Conservation (phyloP, 1,140 invertebrate genomes). For the Stegodyphus mimosarum region DNA sequence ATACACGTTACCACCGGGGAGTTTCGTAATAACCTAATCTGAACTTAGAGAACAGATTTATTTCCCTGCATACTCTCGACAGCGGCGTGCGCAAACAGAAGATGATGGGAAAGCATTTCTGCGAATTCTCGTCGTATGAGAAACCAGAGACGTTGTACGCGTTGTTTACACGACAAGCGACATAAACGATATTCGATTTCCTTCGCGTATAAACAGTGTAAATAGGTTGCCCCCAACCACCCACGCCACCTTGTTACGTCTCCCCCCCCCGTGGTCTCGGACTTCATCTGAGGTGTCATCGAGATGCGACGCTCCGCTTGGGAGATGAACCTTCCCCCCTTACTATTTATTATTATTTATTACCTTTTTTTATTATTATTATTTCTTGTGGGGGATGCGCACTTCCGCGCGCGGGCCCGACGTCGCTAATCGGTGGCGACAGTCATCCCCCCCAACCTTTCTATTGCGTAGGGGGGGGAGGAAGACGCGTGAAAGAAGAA, state of each 20-base stretch:
- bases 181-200: constrained; percentile 12
- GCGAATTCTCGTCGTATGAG: background rate
- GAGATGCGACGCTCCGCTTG: no score
- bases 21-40: no score
- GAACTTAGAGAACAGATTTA: no score
- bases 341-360: background rate
- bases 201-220: background rate
- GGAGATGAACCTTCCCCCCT: no score
- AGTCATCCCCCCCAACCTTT: background rate
- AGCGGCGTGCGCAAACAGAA: no score
- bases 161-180: constrained; percentile 33
- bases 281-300: constrained; percentile 12
- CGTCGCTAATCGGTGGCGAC: constrained; percentile 44
- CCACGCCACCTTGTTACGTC: background rate
- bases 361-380: background rate
- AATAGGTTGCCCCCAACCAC: background rate
- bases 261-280: background rate
- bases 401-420: constrained; percentile 31
- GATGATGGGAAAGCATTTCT: no score
- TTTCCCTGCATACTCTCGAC: no score
- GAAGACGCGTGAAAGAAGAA: background rate
- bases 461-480: background rate
- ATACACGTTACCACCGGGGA: no score
- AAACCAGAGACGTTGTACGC: background rate
- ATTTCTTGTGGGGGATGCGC: background rate